Evolutionary conservation across 2,888 invertebrate species (phyloP), one percentile per base, ranked within the genome.

Genomic region (Phorcus lineatus): DNA sequence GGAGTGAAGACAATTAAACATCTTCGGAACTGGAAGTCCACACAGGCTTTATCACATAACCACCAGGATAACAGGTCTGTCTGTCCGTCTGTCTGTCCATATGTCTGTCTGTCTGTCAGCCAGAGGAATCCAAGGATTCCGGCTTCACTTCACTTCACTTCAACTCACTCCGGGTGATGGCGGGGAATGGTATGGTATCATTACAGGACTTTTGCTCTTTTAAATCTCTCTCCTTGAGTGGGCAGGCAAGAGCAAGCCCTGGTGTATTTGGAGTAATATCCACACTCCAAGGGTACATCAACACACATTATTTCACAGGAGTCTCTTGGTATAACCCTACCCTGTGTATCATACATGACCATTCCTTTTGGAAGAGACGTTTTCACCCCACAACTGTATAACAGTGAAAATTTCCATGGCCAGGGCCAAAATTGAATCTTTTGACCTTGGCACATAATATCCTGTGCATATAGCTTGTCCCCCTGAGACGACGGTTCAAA

Each of bases 381-480:
- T 36, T 36, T 70, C 70, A 70, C 70, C 67, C 70, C 70, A 70
- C 40, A 70, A 70, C 70, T 70, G 70, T 70, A 36, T 70, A 70
- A 70, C 70, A 70, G 70, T 70, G 70, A 40, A 70, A 70, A 70
- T 40, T 70, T 70, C 62, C 70, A 70, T 31, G 19, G 40, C 70
- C 70, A 70, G 36, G 40, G 70, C 40, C 36, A 36, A 70, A 70
- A 36, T 36, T 19, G 36, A 31, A 36, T 19, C n/a, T 11, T 47
- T 47, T 19, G 67, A 36, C 36, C 40, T 40, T 40, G 70, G 70
- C 28, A 31, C 70, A 70, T 70, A 70, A 40, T 70, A 70, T 70
- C 78, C 78, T 78, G 78, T 67, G 78, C 78, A 78, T 78, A 53
- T 67, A 78, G 24, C 62, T 66, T 66, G 77, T 79, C 74, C 57